Evolutionary conservation across 2,113 vertebrate genomes (phyloP), one percentile per base, ranked within the genome.

Genomic region (Upupa epops): DNA sequence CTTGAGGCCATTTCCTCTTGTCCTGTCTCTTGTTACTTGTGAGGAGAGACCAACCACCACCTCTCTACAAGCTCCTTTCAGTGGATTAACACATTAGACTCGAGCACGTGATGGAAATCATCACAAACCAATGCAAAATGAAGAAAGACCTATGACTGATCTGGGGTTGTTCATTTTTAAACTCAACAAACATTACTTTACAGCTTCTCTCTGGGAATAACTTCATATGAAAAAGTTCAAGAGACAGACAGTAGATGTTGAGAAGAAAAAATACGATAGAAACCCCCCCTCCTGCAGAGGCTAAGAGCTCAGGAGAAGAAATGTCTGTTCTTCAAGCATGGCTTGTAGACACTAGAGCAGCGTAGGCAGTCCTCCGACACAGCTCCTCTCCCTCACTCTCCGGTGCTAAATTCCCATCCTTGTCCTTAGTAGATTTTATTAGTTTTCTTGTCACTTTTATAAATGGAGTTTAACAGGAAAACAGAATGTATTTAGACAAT

Each of bases 341-440:
- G 28, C 63, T 90, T 92, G 60, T 84, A 84, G 84, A 90, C 6
- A 3, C 73, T 55, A 85, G 42, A 77, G 71, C 49, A 56, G 32
- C 2, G 0, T 11, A 71, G 8, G 14, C 34, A 2, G 40, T 36
- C 55, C 71, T 92, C 77, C 86, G 49, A 61, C 20, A 72, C 24
- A 75, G 46, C 19, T 54, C 15, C 29, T 78, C 37, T 68, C 64
- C 55, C 69, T 80, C 29, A 9, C 49, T 56, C 60, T 37, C 36
- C 3, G 15, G 81, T 82, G 71, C 78, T 92, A 87, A 93, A 95
- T 95, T 90, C 40, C 55, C 60, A 54, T 70, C 6, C 24, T 94
- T 93, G 93, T 85, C 92, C 81, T 89, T 92, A 64, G 74, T 79
- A 94, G 77, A 76, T 92, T 95, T 92, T 93, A 90, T 85, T 94